Base-by-base conservation (phyloP, 2,888 invertebrate species). In the Amitus sp. region DNA sequence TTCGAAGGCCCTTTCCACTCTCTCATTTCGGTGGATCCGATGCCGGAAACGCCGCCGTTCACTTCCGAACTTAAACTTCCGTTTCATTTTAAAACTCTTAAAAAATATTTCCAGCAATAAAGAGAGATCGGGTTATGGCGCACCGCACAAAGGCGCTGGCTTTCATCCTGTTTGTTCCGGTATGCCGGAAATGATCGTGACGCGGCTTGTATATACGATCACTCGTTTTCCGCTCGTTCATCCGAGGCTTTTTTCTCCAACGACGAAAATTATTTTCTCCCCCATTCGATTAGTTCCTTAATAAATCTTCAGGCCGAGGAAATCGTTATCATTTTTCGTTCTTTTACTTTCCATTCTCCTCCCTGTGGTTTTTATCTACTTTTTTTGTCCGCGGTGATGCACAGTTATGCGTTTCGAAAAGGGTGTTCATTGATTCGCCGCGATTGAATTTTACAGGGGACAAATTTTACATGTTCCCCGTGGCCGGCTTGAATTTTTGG, bases 131-230 rank as follows among this genome's bases (percentile, higher is more conserved):
- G 47, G 54, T 62, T 66, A 60, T 62, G 46, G 54, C 37, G 51
- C 33, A 15, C 39, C 23, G 47, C 51, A 59, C 65, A 62, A 65
- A 62, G 62, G 62, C 52, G 59, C 56, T 56, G 51, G 59, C 57
- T 62, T 66, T 62, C 62, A 60, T 66, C 62, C 57, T 60, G 66
- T 66, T 66, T 62, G 62, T 66, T 66, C 62, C 60, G 66, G 65
- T 42, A 20, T 49, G 43, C 60, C 47, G 54, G 54, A 66, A 66
- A 62, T 60, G 54, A 66, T 66, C 57, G 60, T 58, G 62, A 60
- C 62, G 54, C 57, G 62, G 52, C 60, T 57, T 7, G 57, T 66
- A 46, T 63, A 66, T 55, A 61, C 33, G 60, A 48, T 57, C 62
- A 55, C 51, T 62, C 51, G 56, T 66, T 66, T 66, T 60, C 61